Base-by-base conservation (phyloP, 1,140 invertebrate genomes). In the Anastrepha ludens region DNA sequence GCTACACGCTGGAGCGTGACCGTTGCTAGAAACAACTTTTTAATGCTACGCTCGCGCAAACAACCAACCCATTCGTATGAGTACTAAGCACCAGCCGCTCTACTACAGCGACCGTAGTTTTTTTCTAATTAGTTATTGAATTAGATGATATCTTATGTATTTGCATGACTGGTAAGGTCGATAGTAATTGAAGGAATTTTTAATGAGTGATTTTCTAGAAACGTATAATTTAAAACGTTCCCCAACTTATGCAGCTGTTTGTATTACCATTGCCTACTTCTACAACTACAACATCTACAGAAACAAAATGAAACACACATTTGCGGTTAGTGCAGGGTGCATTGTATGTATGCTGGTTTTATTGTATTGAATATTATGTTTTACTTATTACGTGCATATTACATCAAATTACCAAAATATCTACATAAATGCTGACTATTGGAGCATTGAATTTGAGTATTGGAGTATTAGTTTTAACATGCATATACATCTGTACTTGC, bases 291-390 rank as follows among this genome's bases (percentile, higher is more conserved):
- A 74, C 15, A 6, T 55, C 11, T 55, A 55, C 6, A 55, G 4
- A 17, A 74, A 17, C 3, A 17, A 44, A 74, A 44, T 74, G 17
- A 74, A 74, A 74, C 67, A 47, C 44, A n/a, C 17, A 47, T 81
- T 81, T 81, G 74, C 74, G 44, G 44, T 81, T 55, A 81, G 74
- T 81, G 74, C 44, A 7, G n/a, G 74, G 74, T 81, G 74, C 74
- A 44, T 50, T 29, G 29, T 29, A 29, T 29, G 29, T 29, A 29
- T 29, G 29, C 47, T 50, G 29, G 20, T 50, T 81, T 81, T 81
- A 81, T 81, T 81, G 74, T 20, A 55, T 58, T 81, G n/a, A 81
- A 29, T 81, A 55, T 74, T 1, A 29, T 29, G 29, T 44, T 50
- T 17, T 17, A 74, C 41, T 47, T 74, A 41, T 74, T 44, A 74